phyloP scores from a whole-genome alignment of 1,140 invertebrate species.

The Pogonus chalceus region DNA sequence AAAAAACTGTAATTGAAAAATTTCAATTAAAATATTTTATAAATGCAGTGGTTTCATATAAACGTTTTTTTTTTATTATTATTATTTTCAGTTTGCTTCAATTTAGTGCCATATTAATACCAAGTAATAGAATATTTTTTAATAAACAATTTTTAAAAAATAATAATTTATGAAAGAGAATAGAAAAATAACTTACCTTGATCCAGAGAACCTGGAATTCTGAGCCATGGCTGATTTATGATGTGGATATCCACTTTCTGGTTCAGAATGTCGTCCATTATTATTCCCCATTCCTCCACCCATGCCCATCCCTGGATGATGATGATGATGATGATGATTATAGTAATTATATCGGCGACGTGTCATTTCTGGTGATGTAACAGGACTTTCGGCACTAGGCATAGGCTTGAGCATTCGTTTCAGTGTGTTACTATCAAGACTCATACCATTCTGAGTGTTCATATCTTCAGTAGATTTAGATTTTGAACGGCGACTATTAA shows the following conservation, averaged over 20 bases:
- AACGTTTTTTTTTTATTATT: too few relatives aligned
- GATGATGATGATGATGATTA: conserved; percentile 43
- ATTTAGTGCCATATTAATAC: too few relatives aligned
- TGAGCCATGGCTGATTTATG: conserved; percentile 31
- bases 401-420: conserved; percentile 91
- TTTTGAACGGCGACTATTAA: conserved; percentile 49
- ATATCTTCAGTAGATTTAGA: conserved; percentile 86
- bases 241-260: conserved; percentile 36
- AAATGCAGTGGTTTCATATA: too few relatives aligned
- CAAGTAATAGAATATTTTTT: not conserved
- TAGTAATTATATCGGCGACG: conserved; percentile 56
- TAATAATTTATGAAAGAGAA: too few relatives aligned
- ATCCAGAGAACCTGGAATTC: conserved; percentile 32
- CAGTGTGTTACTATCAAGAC: conserved; percentile 62
- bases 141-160: not conserved
- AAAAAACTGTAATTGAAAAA: too few relatives aligned
- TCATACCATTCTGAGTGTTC: conserved; percentile 47
- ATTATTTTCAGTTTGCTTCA: too few relatives aligned
- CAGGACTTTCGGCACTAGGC: conserved; percentile 74
- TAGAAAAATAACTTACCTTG: conserved; percentile 23
- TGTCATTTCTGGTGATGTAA: conserved; percentile 80
- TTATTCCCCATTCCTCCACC: conserved; percentile 35
- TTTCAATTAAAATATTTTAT: too few relatives aligned
- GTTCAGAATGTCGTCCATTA: conserved; percentile 42
- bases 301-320: too few relatives aligned